A percentile compares a stretch with the other conserved stretches of the same genome.
Evolutionary conservation across 2,797 vertebrate species (phyloP).

Genomic region (Adrianichthys oophorus): DNA sequence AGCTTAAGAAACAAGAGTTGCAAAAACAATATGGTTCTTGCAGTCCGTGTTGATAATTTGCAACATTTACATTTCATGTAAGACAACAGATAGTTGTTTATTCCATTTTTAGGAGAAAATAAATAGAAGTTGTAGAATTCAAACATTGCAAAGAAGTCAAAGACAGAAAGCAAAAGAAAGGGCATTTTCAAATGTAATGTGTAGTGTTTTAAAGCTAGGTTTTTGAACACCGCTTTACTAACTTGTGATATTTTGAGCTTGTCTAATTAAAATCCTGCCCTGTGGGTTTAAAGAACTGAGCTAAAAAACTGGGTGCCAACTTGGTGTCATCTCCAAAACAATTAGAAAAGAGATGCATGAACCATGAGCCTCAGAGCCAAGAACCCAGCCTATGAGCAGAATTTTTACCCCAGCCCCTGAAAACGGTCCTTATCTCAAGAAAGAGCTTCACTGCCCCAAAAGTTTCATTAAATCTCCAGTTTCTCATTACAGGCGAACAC

Average conservation of each 20-base stretch:
- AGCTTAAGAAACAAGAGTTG: too few relatives aligned
- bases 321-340: conserved; percentile 1
- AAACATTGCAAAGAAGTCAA: background rate
- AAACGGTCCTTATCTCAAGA: background rate
- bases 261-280: too few relatives aligned
- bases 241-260: too few relatives aligned
- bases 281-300: too few relatives aligned
- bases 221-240: background rate
- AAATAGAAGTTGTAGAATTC: background rate
- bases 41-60: background rate
- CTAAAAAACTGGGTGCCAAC: background rate
- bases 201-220: background rate
- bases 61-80: background rate
- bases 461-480: conserved; percentile 20
- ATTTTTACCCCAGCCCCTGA: background rate
- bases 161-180: background rate
- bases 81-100: background rate
- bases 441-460: background rate
- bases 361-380: background rate
- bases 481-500: conserved; percentile 19
- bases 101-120: background rate
- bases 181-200: too few relatives aligned
- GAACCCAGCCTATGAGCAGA: background rate
- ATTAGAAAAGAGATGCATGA: background rate
- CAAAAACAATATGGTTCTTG: too few relatives aligned